These are phyloP conservation scores for Siderastrea siderea DNA, from an alignment of 92 coral and sea anemone genomes.

Conservation along the genomic window DNA sequence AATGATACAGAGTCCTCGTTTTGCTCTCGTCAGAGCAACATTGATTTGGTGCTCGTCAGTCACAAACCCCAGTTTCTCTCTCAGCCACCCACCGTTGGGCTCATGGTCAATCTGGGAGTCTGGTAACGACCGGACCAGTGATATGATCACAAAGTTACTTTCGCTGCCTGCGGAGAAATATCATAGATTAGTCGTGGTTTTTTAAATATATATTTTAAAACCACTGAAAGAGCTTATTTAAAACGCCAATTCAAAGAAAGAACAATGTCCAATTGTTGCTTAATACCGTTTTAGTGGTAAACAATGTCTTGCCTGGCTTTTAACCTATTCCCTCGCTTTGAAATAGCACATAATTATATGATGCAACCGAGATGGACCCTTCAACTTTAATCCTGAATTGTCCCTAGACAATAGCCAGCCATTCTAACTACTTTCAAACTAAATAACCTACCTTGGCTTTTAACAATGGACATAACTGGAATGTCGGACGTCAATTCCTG, in stretches of 20 bases:
- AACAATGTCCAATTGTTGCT: too few species aligned
- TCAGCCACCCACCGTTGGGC: slow-evolving; percentile 62
- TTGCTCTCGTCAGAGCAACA: slow-evolving; percentile 81
- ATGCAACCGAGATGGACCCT: too few species aligned
- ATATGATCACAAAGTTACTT: slow-evolving; percentile 72
- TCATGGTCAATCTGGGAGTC: slow-evolving; percentile 57
- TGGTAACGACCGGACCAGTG: slow-evolving; percentile 77
- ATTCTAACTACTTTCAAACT: too few species aligned
- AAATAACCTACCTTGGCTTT: slow-evolving; percentile 63
- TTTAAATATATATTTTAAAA: not conserved
- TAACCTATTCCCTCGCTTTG: too few species aligned
- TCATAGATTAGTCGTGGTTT: not conserved
- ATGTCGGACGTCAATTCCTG: not conserved
- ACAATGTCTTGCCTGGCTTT: too few species aligned
- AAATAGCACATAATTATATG: too few species aligned
- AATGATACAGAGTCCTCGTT: slow-evolving; percentile 68
- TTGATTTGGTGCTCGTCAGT: slow-evolving; percentile 80
- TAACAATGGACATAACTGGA: slow-evolving; percentile 60
- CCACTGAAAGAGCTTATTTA: not conserved
- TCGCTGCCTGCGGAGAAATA: slow-evolving; percentile 64
- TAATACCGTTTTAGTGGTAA: too few species aligned
- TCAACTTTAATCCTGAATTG: too few species aligned
- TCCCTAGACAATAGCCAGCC: too few species aligned
- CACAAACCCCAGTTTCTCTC: slow-evolving; percentile 59
- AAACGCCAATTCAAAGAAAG: too few species aligned